Conservation (phyloP, 2,113 vertebrate species). For the Corythornis cristatus region DNA sequence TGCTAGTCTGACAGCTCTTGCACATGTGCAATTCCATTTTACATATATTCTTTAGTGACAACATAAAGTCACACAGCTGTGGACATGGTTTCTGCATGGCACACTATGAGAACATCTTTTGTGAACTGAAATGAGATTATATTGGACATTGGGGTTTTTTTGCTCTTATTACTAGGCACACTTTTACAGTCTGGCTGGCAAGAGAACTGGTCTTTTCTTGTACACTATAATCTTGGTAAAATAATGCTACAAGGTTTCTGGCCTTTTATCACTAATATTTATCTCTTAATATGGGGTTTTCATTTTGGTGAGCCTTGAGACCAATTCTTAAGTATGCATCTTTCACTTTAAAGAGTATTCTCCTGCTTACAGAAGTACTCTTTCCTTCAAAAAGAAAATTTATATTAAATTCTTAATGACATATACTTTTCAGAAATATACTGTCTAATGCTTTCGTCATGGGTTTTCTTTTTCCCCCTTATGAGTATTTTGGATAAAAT, state of each 20-base stretch:
- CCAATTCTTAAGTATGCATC: not conserved
- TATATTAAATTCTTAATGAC: not conserved
- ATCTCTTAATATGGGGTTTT: slow-evolving; percentile 9
- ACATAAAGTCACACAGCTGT: not conserved
- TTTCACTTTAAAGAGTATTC: not conserved
- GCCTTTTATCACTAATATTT: not conserved
- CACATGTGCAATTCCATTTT: not conserved
- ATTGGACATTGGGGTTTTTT: not conserved
- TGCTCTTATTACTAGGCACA: not conserved
- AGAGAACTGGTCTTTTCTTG: not conserved
- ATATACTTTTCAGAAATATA: not conserved
- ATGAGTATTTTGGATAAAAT: not conserved
- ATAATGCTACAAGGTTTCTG: not conserved
- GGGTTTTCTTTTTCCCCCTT: not conserved
- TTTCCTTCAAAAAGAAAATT: not conserved
- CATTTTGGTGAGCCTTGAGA: not conserved
- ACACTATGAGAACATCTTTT: not conserved
- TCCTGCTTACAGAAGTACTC: not conserved
- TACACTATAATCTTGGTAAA: not conserved
- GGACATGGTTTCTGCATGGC: not conserved
- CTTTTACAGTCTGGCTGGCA: not conserved
- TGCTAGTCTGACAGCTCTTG: not conserved
- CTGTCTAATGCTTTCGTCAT: not conserved
- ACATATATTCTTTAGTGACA: not conserved
- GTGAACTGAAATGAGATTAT: not conserved